Conservation (phyloP, 1,140 invertebrate genomes). For the Euglossa dilemma region DNA sequence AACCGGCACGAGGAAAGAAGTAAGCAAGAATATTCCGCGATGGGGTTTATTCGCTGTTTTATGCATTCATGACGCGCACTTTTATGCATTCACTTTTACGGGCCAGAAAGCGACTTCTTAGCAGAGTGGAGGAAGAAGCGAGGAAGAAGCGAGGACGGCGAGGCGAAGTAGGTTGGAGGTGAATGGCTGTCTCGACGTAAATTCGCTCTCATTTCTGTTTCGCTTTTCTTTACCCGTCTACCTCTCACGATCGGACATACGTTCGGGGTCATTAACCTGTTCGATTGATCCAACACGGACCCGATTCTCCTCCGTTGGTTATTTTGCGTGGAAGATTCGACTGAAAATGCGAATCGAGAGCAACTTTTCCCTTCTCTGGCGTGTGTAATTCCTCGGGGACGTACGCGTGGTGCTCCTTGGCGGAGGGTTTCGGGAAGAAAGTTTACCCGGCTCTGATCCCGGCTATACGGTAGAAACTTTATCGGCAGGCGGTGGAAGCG, state of each 20-base stretch:
- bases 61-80: constrained; percentile 70
- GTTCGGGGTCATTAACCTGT: not conserved
- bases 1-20: constrained; percentile 11
- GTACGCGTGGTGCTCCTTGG: not conserved
- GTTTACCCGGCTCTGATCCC: not conserved
- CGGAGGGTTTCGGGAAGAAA: not conserved
- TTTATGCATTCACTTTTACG: constrained; percentile 75
- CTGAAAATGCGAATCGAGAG: not conserved
- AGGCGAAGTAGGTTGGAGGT: constrained; percentile 1
- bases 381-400: constrained; percentile 5
- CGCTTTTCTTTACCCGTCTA: not conserved
- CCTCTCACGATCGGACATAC: not conserved
- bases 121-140: constrained; percentile 11
- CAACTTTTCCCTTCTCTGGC: not conserved
- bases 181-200: constrained; percentile 32
- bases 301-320: not conserved
- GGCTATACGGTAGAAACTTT: constrained; percentile 25
- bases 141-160: not conserved
- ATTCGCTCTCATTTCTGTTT: constrained; percentile 29
- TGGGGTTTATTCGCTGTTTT: constrained; percentile 70
- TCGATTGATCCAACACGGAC: not conserved
- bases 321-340: not conserved
- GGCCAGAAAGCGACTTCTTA: constrained; percentile 67
- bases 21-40: constrained; percentile 55
- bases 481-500: constrained; percentile 3